Percentiles rank a stretch among this genome's conserved stretches.
Evolutionary conservation across 2,888 invertebrate genomes (phyloP).

Genomic region (Sminthurides aquaticus): DNA sequence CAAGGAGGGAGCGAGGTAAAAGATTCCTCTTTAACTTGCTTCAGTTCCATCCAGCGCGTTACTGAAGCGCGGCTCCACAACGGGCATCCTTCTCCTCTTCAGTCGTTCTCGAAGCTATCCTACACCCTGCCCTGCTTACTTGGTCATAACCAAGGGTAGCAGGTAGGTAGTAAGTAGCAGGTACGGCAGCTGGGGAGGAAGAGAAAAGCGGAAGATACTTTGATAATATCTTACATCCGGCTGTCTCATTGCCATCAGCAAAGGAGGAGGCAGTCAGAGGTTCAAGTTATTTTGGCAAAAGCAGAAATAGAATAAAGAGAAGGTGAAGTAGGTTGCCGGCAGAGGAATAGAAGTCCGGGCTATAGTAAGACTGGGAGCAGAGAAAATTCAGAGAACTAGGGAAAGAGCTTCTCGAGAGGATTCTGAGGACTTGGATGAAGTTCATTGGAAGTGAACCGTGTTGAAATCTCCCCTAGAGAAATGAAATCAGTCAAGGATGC

Average conservation of each 20-base stretch:
- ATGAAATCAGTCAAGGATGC: constrained; percentile 8
- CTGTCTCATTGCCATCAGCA: neutral
- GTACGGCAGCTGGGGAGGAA: neutral
- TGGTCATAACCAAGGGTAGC: too few relatives aligned
- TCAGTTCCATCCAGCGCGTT: too few relatives aligned
- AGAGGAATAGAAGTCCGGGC: too few relatives aligned
- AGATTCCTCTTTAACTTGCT: too few relatives aligned
- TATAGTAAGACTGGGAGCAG: too few relatives aligned
- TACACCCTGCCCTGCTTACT: too few relatives aligned
- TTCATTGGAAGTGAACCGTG: neutral
- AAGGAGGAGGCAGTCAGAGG: neutral
- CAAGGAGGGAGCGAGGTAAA: neutral
- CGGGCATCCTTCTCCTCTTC: too few relatives aligned
- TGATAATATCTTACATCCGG: neutral
- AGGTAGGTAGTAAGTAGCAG: too few relatives aligned
- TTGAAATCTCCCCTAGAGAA: constrained; percentile 7
- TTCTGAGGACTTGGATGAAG: neutral
- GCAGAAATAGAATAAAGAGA: too few relatives aligned
- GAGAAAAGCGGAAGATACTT: neutral
- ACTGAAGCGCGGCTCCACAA: too few relatives aligned
- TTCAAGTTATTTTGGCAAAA: neutral
- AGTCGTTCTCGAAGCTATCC: too few relatives aligned
- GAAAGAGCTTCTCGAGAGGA: neutral
- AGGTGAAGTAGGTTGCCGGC: too few relatives aligned
- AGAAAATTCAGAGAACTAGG: neutral